phyloP scores from a whole-genome alignment of 1,140 invertebrate genomes.

The Phymastichus coffea region DNA sequence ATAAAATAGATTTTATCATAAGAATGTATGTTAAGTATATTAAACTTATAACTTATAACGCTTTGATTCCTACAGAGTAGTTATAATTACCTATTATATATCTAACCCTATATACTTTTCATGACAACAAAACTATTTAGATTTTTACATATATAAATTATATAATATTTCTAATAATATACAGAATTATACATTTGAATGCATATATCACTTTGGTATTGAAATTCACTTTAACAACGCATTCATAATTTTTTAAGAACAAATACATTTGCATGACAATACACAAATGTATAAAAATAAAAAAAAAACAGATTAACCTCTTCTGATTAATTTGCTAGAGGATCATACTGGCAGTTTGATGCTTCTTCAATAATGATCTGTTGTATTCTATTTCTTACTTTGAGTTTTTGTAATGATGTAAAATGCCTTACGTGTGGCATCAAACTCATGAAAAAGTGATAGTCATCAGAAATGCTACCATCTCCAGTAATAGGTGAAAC shows the following conservation, averaged over 20 bases:
- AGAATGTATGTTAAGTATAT: too few relatives aligned
- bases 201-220: slow-evolving; percentile 6
- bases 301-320: background rate
- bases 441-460: slow-evolving; percentile 27
- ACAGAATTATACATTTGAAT: too few relatives aligned
- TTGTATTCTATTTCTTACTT: slow-evolving; percentile 22
- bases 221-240: too few relatives aligned
- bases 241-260: too few relatives aligned
- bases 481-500: slow-evolving; percentile 2
- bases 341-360: slow-evolving; percentile 21
- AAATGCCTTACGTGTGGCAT: slow-evolving; percentile 23
- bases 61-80: too few relatives aligned
- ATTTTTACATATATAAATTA: background rate
- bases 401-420: slow-evolving; percentile 20
- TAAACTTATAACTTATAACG: too few relatives aligned
- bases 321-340: slow-evolving; percentile 13
- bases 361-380: slow-evolving; percentile 26
- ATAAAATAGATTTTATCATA: too few relatives aligned
- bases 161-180: background rate
- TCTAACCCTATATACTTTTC: too few relatives aligned
- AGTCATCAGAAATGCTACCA: slow-evolving; percentile 22
- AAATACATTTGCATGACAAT: too few relatives aligned
- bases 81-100: too few relatives aligned
- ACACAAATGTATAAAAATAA: too few relatives aligned
- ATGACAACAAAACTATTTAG: too few relatives aligned